These are phyloP conservation scores for Cardiocondyla obscurior DNA, from an alignment of 1,140 invertebrate genomes.

Conservation along the genomic window DNA sequence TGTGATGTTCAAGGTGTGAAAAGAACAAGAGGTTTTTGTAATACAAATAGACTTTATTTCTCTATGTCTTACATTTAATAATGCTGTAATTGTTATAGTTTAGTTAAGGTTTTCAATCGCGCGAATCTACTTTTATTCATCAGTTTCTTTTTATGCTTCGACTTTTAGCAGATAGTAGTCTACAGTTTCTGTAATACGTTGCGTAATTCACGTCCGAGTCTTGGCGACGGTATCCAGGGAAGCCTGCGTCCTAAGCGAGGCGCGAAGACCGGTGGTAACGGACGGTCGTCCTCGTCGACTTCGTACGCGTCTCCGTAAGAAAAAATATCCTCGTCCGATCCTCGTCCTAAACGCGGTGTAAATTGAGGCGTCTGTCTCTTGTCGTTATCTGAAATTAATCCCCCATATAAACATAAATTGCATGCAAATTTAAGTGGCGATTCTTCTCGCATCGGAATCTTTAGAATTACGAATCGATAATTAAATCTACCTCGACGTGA, in stretches of 20 bases:
- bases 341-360: constrained; percentile 77
- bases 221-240: constrained; percentile 63
- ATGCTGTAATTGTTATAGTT: constrained; percentile 17
- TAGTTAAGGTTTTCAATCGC: neutral
- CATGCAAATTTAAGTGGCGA: neutral
- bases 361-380: constrained; percentile 72
- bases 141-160: neutral
- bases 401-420: neutral
- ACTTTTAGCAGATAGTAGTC: constrained; percentile 17
- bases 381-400: constrained; percentile 48
- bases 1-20: neutral
- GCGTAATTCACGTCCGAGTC: constrained; percentile 66
- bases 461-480: neutral
- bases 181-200: constrained; percentile 57
- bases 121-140: neutral
- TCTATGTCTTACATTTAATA: constrained; percentile 48
- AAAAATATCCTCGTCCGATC: constrained; percentile 64
- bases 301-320: constrained; percentile 19
- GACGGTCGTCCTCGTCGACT: constrained; percentile 35
- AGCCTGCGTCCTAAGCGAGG: constrained; percentile 70
- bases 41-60: constrained; percentile 68
- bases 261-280: constrained; percentile 59
- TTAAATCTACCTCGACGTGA: too few relatives aligned
- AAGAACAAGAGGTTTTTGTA: neutral
- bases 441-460: neutral